phyloP scores from a whole-genome alignment of 1,140 invertebrate species.

The Rhyzopertha dominica region DNA sequence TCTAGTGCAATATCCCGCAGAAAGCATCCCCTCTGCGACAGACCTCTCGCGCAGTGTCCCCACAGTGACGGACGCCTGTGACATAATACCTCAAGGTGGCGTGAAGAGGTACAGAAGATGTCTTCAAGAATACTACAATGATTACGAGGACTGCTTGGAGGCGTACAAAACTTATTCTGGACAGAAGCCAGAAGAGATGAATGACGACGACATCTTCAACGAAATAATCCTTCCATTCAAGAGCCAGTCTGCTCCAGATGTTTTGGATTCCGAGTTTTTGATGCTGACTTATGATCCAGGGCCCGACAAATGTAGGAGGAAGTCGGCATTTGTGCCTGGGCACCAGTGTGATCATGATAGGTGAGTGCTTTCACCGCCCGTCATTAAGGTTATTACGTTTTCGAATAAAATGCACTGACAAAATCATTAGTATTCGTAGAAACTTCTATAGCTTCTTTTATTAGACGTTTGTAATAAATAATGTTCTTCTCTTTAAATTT shows the following conservation, averaged over 20 bases:
- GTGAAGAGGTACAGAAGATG: conserved; percentile 17
- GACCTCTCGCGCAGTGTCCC: neutral
- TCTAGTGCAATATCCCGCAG: conserved; percentile 34
- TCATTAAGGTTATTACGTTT: no score
- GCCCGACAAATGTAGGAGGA: conserved; percentile 33
- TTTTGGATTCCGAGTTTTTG: conserved; percentile 39
- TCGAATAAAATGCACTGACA: neutral
- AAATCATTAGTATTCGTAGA: neutral
- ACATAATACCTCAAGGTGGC: neutral
- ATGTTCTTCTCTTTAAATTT: no score
- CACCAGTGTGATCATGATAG: conserved; percentile 21
- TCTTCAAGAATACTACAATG: conserved; percentile 43
- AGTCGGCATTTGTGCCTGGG: conserved; percentile 33
- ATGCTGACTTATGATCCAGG: conserved; percentile 42
- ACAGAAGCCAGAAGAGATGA: conserved; percentile 26
- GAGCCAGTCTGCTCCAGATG: conserved; percentile 37
- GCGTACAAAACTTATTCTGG: no score
- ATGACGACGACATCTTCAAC: conserved; percentile 38
- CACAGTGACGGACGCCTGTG: conserved; percentile 3
- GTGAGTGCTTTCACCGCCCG: conserved; percentile 26
- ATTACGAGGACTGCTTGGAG: conserved; percentile 42
- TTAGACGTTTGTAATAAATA: no score
- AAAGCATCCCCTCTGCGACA: no score
- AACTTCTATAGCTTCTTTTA: no score
- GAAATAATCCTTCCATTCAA: conserved; percentile 35